Conservation (phyloP, 2,113 vertebrate species). For the Nesogale talazaci region DNA sequence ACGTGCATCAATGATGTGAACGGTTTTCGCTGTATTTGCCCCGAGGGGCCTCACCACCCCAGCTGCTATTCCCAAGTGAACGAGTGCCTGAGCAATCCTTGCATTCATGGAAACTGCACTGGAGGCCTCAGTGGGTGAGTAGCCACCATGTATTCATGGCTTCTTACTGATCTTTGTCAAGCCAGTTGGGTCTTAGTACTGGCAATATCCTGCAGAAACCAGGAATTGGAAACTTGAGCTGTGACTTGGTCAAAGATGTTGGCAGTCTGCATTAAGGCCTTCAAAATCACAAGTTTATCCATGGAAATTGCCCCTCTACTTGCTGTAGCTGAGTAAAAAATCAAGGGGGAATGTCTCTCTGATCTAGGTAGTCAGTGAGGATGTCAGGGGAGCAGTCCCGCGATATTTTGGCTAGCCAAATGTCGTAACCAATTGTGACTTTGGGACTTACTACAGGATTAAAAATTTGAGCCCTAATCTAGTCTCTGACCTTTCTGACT, state of each 20-base stretch:
- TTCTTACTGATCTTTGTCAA: neutral
- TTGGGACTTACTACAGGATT: neutral
- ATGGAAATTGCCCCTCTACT: neutral
- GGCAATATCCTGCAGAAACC: neutral
- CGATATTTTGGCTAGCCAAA: neutral
- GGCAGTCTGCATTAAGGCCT: neutral
- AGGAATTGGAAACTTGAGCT: neutral
- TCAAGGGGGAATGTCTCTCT: neutral
- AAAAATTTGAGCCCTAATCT: neutral
- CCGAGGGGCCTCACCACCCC: conserved; percentile 90
- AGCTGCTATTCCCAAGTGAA: conserved; percentile 92
- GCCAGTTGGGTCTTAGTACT: neutral
- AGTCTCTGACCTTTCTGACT: neutral
- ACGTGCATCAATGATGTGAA: conserved; percentile 92
- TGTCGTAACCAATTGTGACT: neutral
- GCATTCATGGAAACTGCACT: conserved; percentile 91
- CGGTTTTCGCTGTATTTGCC: conserved; percentile 91
- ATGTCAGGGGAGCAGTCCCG: neutral
- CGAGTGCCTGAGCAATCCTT: conserved; percentile 91
- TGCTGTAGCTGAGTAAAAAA: neutral
- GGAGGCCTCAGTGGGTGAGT: conserved; percentile 90
- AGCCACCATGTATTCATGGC: rapidly evolving
- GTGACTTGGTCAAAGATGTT: neutral
- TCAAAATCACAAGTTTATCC: neutral
- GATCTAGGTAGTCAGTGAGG: neutral